These are phyloP conservation scores for Orientallactaga sibirica DNA, from an alignment of 2,797 vertebrate genomes.

Conservation along the genomic window DNA sequence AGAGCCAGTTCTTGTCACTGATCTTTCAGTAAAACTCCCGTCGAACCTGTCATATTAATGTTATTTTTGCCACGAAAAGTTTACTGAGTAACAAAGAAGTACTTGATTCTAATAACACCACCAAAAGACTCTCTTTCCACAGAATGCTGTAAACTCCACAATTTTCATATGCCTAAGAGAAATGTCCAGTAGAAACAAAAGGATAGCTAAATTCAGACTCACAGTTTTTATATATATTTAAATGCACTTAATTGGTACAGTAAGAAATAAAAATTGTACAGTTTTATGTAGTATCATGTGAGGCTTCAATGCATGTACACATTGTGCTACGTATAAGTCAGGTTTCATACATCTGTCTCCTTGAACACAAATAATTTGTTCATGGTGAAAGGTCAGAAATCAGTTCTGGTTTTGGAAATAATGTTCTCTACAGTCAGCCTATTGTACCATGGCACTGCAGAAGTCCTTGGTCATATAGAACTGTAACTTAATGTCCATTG, in stretches of 20 bases:
- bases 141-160: neutral
- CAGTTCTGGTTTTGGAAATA: neutral
- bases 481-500: neutral
- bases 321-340: neutral
- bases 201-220: neutral
- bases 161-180: neutral
- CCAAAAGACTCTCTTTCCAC: neutral
- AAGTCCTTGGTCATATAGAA: neutral
- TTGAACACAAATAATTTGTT: neutral
- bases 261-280: neutral
- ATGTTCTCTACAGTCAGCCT: neutral
- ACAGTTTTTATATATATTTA: neutral
- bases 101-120: conserved; percentile 61
- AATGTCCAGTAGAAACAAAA: neutral
- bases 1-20: conserved; percentile 75
- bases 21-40: conserved; percentile 75
- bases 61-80: conserved; percentile 78
- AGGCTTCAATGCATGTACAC: neutral
- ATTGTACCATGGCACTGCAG: neutral
- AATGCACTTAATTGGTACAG: neutral
- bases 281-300: no score
- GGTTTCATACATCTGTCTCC: neutral
- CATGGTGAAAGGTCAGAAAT: neutral
- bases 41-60: conserved; percentile 75
- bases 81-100: conserved; percentile 69